A percentile compares a stretch with the other conserved stretches of the same genome.
These are phyloP conservation scores for Phenacoccus solenopsis DNA, from an alignment of 1,140 invertebrate species.

Conservation along the genomic window DNA sequence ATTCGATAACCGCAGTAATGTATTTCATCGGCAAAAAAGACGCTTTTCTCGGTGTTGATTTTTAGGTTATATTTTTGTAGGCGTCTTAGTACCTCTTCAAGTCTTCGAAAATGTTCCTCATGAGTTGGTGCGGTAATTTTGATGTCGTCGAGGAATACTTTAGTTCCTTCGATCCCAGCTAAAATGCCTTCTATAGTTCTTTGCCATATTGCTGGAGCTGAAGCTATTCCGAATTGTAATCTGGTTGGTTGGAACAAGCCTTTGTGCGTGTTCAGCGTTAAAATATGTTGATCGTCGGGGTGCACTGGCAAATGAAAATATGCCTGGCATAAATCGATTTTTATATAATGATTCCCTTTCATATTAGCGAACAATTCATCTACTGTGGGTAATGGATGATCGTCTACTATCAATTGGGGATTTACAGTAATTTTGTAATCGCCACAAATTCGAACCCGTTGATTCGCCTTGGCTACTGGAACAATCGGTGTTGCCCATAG, in stretches of 20 bases:
- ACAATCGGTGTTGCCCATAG: constrained; percentile 10
- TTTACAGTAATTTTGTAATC: constrained; percentile 16
- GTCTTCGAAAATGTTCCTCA: constrained; percentile 10
- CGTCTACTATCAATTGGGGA: neutral
- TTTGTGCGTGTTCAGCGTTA: constrained; percentile 28
- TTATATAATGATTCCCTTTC: constrained; percentile 26
- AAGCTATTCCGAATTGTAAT: constrained; percentile 28
- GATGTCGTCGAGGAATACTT: constrained; percentile 20
- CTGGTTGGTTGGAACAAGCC: constrained; percentile 29
- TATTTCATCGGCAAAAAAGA: neutral
- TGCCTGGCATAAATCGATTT: constrained; percentile 27
- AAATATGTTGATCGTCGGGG: constrained; percentile 27
- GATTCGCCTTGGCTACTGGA: neutral
- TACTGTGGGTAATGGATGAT: neutral
- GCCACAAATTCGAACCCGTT: neutral
- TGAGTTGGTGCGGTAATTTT: neutral
- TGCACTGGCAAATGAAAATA: constrained; percentile 28
- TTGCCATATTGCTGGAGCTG: constrained; percentile 28
- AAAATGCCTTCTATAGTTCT: constrained; percentile 27
- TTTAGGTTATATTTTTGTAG: neutral
- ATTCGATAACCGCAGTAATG: neutral
- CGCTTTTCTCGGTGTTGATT: neutral
- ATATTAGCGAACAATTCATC: constrained; percentile 22
- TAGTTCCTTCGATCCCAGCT: neutral
- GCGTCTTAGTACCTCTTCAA: neutral